phyloP scores from a whole-genome alignment of 1,140 invertebrate genomes.

The Caenorhabditis remanei region DNA sequence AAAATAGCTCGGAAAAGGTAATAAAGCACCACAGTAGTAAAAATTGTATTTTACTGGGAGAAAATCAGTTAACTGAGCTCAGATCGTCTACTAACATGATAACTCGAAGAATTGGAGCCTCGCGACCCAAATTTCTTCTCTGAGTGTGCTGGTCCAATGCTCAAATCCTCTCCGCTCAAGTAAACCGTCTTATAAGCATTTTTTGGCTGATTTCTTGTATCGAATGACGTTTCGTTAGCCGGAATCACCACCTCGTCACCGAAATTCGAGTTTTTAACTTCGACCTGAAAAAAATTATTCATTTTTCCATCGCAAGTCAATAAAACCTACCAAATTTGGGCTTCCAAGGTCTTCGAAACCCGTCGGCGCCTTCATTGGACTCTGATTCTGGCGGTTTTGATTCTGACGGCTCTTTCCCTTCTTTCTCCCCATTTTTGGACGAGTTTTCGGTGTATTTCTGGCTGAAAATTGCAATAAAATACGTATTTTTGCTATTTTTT shows the following conservation, averaged over 20 bases:
- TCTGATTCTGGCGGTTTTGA: not conserved
- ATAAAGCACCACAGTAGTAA: too few relatives aligned
- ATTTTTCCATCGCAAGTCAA: not conserved
- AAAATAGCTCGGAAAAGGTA: too few relatives aligned
- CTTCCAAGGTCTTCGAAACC: not conserved
- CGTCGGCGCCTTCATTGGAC: not conserved
- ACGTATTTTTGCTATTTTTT: not conserved
- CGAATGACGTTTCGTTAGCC: not conserved
- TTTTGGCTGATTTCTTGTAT: not conserved
- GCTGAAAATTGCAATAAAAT: not conserved
- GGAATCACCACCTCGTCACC: slow-evolving; percentile 3
- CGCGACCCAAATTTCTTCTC: not conserved
- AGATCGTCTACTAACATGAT: not conserved
- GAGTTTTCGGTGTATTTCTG: not conserved
- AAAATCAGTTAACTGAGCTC: too few relatives aligned
- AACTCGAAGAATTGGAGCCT: slow-evolving; percentile 7
- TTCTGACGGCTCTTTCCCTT: not conserved
- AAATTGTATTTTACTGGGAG: not conserved
- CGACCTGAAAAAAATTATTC: not conserved
- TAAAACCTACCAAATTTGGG: slow-evolving; percentile 8
- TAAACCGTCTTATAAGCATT: not conserved
- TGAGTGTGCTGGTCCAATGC: too few relatives aligned
- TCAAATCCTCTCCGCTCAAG: not conserved
- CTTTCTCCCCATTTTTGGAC: slow-evolving; percentile 3
- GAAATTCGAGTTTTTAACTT: not conserved